These are phyloP conservation scores for Pseudococcus jackbeardsleyi DNA, from an alignment of 2,888 invertebrate genomes.

Conservation along the genomic window DNA sequence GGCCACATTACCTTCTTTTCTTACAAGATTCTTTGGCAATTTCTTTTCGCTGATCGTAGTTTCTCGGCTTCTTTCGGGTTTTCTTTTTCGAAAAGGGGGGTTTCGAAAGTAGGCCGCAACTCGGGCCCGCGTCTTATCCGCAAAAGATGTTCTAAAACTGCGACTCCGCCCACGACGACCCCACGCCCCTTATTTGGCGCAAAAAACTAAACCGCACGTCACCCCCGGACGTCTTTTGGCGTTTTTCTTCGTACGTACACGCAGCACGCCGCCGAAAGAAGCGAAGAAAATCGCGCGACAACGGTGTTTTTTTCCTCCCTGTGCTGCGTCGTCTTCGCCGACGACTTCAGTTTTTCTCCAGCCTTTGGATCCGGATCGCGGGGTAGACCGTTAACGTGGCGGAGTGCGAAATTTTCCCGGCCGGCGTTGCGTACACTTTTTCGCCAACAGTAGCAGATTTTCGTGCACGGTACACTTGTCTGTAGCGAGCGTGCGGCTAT, in stretches of 20 bases:
- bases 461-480: constrained; percentile 57
- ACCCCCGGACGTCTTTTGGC: constrained; percentile 5
- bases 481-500: constrained; percentile 41
- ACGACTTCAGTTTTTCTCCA: background rate
- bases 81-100: constrained; percentile 62
- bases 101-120: constrained; percentile 67
- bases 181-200: constrained; percentile 58
- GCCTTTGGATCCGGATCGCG: background rate
- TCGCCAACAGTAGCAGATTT: constrained; percentile 50
- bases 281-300: constrained; percentile 54
- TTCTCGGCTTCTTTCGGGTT: constrained; percentile 63
- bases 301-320: constrained; percentile 31
- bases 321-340: background rate
- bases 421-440: background rate
- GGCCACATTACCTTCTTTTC: constrained; percentile 64
- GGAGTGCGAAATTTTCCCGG: background rate
- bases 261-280: background rate
- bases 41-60: constrained; percentile 58
- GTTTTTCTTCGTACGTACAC: background rate
- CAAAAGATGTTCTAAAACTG: constrained; percentile 59
- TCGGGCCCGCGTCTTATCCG: constrained; percentile 65
- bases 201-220: constrained; percentile 64
- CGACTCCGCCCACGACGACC: constrained; percentile 62
- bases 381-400: background rate
- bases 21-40: constrained; percentile 65